Evolutionary conservation across 2,113 vertebrate species (phyloP), one percentile per base, ranked within the genome.

Genomic region (Peucedramus taeniatus): DNA sequence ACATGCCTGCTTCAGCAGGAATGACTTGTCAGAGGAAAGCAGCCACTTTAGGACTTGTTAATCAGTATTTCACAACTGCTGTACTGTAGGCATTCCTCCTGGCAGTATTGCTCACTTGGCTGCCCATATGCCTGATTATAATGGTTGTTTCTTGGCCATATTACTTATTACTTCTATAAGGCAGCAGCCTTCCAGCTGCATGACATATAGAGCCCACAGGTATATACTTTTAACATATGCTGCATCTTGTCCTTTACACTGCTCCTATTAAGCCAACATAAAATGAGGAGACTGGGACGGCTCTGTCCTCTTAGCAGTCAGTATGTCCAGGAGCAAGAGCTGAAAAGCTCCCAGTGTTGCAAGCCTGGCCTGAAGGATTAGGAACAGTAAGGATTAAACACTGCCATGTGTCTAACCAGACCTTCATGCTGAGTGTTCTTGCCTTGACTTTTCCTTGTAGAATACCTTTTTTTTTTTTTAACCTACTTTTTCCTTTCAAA

Each of bases 1-100:
- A 93, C 81, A 50, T 50, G 71, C 56, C 50, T 70, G 75, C 56
- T 88, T 80, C 64, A 90, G 88, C 78, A 95, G 79, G 90, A 96
- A 88, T 12, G 16, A 44, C 87, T 89, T 1, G 40, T 69, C 53
- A 49, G 81, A 63, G 84, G 39, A 61, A 90, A 94, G 45, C 78
- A 87, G 59, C 66, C 66, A 59, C 75, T 79, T 93, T 14, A 77
- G 78, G 63, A 70, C 74, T 80, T 93, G 60, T 83, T 61, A 91
- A 85, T 85, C 68, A 70, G 66, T 35, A 61, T 90, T 96, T 91
- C 78, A 66, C 89, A 82, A 89, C 53, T 83, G 81, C 70, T 87
- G 61, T 70, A 69, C 80, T 45, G 57, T 68, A 91, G 89, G 59
- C 75, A 72, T 83, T 90, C 56, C 87, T 84, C 39, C 75, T 86